phyloP scores from a whole-genome alignment of 2,797 vertebrate genomes.

The Manis javanica region DNA sequence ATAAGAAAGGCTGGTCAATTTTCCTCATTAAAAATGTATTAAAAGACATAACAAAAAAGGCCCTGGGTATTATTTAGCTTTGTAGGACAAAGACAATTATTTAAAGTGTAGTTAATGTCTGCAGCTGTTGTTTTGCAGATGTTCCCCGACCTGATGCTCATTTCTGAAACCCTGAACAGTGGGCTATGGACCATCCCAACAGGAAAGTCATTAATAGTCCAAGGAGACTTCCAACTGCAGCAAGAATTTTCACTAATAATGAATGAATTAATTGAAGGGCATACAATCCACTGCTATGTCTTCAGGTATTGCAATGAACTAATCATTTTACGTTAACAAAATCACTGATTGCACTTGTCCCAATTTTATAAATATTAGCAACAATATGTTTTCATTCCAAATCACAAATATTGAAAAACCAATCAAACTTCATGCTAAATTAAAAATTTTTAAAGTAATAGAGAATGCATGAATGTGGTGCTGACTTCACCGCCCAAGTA shows the following conservation, averaged over 20 bases:
- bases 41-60: neutral
- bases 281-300: neutral
- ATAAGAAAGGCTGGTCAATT: neutral
- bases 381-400: neutral
- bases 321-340: neutral
- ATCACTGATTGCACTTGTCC: neutral
- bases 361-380: slow-evolving; percentile 16
- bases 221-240: neutral
- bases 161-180: neutral
- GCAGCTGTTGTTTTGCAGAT: neutral
- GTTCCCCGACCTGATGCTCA: neutral
- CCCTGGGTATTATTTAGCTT: neutral
- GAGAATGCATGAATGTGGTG: neutral
- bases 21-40: neutral
- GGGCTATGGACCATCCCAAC: neutral
- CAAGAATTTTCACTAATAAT: neutral
- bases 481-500: neutral
- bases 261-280: neutral
- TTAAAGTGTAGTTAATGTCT: neutral
- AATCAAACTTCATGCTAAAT: neutral
- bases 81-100: neutral
- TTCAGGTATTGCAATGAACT: neutral
- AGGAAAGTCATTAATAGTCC: neutral
- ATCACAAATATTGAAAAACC: slow-evolving; percentile 11
- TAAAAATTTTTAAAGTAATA: slow-evolving; percentile 24